Evolutionary conservation across 2,113 vertebrate species (phyloP).

Genomic region (Coptodon rendalli): DNA sequence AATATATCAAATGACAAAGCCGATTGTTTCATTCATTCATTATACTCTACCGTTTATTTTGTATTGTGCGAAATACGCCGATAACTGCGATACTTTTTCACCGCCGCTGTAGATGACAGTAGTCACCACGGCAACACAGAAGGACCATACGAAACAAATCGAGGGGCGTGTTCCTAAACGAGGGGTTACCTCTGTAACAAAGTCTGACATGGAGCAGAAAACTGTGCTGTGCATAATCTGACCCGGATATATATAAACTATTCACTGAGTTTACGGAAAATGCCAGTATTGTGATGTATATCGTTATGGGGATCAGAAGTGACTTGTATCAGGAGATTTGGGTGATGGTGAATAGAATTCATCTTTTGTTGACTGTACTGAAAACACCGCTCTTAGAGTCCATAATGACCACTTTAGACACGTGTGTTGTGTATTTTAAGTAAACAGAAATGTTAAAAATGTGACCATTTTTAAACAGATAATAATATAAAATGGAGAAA

Average conservation of each 20-base stretch:
- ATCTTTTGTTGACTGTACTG: not conserved
- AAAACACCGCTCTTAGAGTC: not conserved
- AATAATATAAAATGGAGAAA: rapidly evolving
- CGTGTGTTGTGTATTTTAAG: not conserved
- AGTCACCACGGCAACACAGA: not conserved
- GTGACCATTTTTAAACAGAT: not conserved
- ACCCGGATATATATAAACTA: not conserved
- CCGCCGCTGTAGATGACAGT: not conserved
- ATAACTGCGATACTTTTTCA: not conserved
- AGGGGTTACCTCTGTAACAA: not conserved
- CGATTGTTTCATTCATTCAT: not conserved
- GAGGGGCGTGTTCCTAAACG: not conserved
- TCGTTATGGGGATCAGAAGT: rapidly evolving
- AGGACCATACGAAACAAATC: rapidly evolving
- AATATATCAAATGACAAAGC: not conserved
- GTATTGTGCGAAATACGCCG: not conserved
- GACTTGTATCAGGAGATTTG: not conserved
- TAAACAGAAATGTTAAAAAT: not conserved
- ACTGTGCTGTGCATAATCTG: not conserved
- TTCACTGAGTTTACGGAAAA: not conserved
- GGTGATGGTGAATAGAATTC: not conserved
- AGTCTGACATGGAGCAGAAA: not conserved
- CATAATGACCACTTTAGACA: not conserved
- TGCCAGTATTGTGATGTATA: rapidly evolving
- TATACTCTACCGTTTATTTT: not conserved